Base-by-base conservation (phyloP, 2,888 invertebrate genomes). In the Ametastegia equiseti region DNA sequence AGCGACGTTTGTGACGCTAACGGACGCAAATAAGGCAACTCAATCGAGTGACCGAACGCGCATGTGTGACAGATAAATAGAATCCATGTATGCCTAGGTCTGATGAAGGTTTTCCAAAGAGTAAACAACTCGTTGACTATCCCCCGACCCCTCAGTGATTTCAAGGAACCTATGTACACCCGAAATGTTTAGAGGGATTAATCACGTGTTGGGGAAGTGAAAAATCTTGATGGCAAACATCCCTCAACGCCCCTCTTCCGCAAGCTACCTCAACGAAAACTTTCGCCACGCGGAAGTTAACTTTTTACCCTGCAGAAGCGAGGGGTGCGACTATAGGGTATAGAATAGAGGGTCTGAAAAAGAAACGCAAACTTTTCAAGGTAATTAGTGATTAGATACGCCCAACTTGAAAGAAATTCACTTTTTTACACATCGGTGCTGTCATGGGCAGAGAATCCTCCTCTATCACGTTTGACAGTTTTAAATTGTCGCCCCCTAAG, bases 371-470 rank as follows among this genome's bases (percentile, higher is more conserved):
- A 71, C 71, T 71, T 71, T 47, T 5, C n/a, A 42, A 30, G 9
- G 7, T 71, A 71, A 71, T 71, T 71, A 47, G 45, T 30, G 47
- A 45, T 71, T 47, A 71, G 30, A 47, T 30, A 27, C 27, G 15
- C 47, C 27, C 27, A 30, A 47, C 45, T 47, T 23, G 5, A 27
- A 30, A n/a, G 71, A n/a, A 15, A 42, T 47, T 47, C 15, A n/a
- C 1, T 36, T 39, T 19, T 67, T 19, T 11, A 54, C 42, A 9
- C 57, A n/a, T 7, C 1, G 6, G 65, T 36, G n/a, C 15, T 65
- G 15, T 65, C 65, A 19, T 19, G 9, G 36, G 36, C 39, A 3
- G 30, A 60, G 15, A 60, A n/a, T n/a, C n/a, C n/a, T 30, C 30
- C 13, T 30, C 15, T 30, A 3, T 30, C 30, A 60, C 15, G 15